A percentile compares a stretch with the other conserved stretches of the same genome.
These are phyloP conservation scores for Drosophila santomea DNA, from an alignment of 1,140 invertebrate genomes.

Conservation along the genomic window DNA sequence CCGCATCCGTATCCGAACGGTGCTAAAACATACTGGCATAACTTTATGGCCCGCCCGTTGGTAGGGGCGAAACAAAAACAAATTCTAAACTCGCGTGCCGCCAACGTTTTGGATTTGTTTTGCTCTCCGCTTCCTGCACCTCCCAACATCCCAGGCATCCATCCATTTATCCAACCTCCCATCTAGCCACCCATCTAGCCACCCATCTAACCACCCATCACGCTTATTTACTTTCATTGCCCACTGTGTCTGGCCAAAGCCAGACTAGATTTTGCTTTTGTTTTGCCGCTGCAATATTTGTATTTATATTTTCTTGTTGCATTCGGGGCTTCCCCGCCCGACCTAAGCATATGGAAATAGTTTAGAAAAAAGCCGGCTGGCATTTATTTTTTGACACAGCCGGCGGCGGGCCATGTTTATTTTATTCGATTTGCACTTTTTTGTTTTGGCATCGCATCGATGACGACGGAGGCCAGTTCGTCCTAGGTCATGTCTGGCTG, in stretches of 20 bases:
- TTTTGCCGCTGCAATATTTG: slow-evolving; percentile 52
- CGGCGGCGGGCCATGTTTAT: slow-evolving; percentile 34
- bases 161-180: not conserved
- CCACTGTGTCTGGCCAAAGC: slow-evolving; percentile 50
- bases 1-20: slow-evolving; percentile 20
- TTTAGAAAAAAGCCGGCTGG: slow-evolving; percentile 65
- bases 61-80: slow-evolving; percentile 47
- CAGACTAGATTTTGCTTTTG: slow-evolving; percentile 38
- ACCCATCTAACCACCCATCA: slow-evolving; percentile 26
- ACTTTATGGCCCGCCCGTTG: slow-evolving; percentile 37
- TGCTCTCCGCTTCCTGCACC: slow-evolving; percentile 13
- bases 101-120: slow-evolving; percentile 55
- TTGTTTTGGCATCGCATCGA: slow-evolving; percentile 30
- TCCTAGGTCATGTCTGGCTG: slow-evolving; percentile 70
- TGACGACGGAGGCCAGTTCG: slow-evolving; percentile 16
- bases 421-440: slow-evolving; percentile 51
- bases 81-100: slow-evolving; percentile 78
- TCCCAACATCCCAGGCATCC: not conserved
- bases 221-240: slow-evolving; percentile 67
- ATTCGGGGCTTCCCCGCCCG: slow-evolving; percentile 2
- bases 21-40: slow-evolving; percentile 47
- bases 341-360: slow-evolving; percentile 67
- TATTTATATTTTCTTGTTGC: slow-evolving; percentile 64
- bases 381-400: slow-evolving; percentile 57
- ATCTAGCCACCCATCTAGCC: not conserved